Conservation (phyloP, 1,140 invertebrate species). For the Calosoma granatense region DNA sequence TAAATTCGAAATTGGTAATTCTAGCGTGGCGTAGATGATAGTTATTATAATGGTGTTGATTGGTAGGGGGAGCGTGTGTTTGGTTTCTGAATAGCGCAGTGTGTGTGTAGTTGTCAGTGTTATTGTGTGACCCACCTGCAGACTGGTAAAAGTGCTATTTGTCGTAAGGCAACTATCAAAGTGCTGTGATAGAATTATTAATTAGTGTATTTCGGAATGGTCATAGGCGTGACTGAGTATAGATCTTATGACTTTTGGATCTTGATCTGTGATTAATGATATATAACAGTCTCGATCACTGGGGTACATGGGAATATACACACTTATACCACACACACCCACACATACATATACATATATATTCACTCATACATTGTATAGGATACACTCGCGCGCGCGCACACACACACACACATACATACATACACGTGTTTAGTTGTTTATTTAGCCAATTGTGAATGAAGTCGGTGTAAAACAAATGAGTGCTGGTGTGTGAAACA, state of each 20-base stretch:
- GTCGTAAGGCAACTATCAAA: not conserved
- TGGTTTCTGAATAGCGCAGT: too few relatives aligned
- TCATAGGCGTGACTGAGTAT: conserved; percentile 3
- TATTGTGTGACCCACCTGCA: not conserved
- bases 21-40: too few relatives aligned
- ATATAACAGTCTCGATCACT: not conserved
- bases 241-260: conserved; percentile 7
- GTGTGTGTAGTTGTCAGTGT: too few relatives aligned
- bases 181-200: conserved; percentile 5
- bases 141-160: conserved; percentile 7
- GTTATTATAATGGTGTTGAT: too few relatives aligned
- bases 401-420: not conserved
- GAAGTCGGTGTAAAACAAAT: not conserved
- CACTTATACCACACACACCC: not conserved
- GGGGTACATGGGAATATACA: not conserved
- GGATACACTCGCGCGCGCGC: not conserved
- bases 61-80: too few relatives aligned
- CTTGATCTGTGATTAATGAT: conserved; percentile 3
- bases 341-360: too few relatives aligned
- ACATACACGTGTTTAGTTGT: not conserved
- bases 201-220: conserved; percentile 6
- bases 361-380: too few relatives aligned
- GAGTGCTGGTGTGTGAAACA: too few relatives aligned
- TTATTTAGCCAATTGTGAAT: too few relatives aligned
- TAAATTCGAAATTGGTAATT: too few relatives aligned